phyloP scores from a whole-genome alignment of 2,888 invertebrate species.

The Poecilobothrus nobilitatus region DNA sequence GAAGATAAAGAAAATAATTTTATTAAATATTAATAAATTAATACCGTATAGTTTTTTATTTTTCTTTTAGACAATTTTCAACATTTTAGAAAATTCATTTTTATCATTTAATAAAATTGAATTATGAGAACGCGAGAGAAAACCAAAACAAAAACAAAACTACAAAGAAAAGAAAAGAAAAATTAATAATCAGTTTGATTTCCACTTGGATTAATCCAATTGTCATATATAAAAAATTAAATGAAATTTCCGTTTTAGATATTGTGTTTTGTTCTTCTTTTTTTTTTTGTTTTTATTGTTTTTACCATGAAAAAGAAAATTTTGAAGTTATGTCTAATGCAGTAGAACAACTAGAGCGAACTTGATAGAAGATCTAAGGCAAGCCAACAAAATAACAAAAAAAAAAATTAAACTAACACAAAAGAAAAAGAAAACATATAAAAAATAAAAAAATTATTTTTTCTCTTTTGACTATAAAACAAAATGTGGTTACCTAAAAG shows the following conservation, averaged over 20 bases:
- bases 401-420: background rate
- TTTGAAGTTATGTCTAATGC: background rate
- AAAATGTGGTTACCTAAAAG: too few relatives aligned
- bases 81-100: too few relatives aligned
- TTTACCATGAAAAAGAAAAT: background rate
- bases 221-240: background rate
- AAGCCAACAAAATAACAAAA: background rate
- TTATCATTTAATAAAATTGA: too few relatives aligned
- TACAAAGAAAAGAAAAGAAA: background rate
- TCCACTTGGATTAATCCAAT: conserved; percentile 6
- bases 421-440: background rate
- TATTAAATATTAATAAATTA: too few relatives aligned
- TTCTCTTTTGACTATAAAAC: too few relatives aligned
- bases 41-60: too few relatives aligned
- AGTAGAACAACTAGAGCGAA: background rate
- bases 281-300: background rate
- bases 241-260: background rate
- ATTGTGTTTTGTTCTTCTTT: background rate
- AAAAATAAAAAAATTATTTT: too few relatives aligned
- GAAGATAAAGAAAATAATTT: too few relatives aligned
- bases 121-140: too few relatives aligned
- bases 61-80: too few relatives aligned
- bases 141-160: background rate
- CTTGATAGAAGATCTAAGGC: too few relatives aligned
- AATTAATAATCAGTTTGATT: background rate